Evolutionary conservation across 2,888 invertebrate species (phyloP), one percentile per base, ranked within the genome.

Genomic region (Norana najaformis): DNA sequence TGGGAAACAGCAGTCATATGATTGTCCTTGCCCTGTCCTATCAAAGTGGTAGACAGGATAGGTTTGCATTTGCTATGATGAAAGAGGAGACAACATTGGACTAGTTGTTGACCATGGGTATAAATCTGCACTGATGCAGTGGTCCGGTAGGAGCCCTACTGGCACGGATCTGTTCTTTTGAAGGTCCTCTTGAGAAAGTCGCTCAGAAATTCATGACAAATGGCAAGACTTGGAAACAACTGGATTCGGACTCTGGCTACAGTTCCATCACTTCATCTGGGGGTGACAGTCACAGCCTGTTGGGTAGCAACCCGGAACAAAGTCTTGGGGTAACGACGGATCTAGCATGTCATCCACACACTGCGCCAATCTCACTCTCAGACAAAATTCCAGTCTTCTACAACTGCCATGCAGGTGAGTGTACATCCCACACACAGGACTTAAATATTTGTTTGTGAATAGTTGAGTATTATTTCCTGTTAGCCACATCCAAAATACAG

Each of bases 111-210:
- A 69, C n/a, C 4, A 11, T 69, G 11, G n/a, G 8, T 39, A 47
- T 69, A 23, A 69, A 69, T 69, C 4, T 69, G 30, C 69, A 69
- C 69, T 69, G 30, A n/a, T 69, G 8, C 13, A 11, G 30, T n/a
- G 3, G n/a, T 69, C n/a, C n/a, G n/a, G 1, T 69, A n/a, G 11
- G 8, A 69, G 69, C n/a, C 8, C 69, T n/a, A 8, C 16, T 69
- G n/a, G 11, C 30, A 2, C n/a, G 30, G n/a, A 69, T n/a, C n/a
- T 69, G 30, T 69, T 69, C 69, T 69, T 13, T n/a, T 69, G 69
- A 98, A 98, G 96, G 85, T 85, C 37, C 85, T 36, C 36, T 85
- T 20, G 14, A 85, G 35, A 85, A 85, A 85, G 36, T 23, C 20
- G 23, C 18, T 85, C 85, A 85, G 37, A 85, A 85, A n/a, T n/a